Base-by-base conservation (phyloP, 2,888 invertebrate genomes). In the Furcula furcula region DNA sequence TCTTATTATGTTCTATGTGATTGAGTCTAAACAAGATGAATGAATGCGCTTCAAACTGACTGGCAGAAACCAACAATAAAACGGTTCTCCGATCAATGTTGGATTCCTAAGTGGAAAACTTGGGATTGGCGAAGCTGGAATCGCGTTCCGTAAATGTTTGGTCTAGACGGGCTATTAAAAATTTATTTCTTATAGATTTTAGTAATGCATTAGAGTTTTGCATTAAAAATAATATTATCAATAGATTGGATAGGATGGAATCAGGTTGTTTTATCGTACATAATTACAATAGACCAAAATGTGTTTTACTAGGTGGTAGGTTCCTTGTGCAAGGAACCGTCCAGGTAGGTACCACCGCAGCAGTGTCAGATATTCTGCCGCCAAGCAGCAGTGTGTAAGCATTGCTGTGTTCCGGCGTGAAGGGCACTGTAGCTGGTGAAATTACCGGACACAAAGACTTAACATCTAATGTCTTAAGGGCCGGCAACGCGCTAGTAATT, bases 121-220 rank as follows among this genome's bases (percentile, higher is more conserved):
- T 81, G 58, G 59, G 63, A 71, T 74, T 73, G 75, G 63, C 55
- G 53, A 71, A 71, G 69, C 76, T 75, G 62, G 75, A 79, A 78
- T 70, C 57, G 65, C 55, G 73, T 65, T 58, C 55, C 50, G 40
- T 47, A 44, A 77, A 77, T 74, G 64, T 71, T 77, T 70, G 76
- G 85, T 86, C 86, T 86, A 87, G 86, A 86, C 86, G 65, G 65
- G 76, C 78, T 83, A 85, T 84, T 84, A 82, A 78, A 76, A 79
- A 80, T 76, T 67, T 76, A 78, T 74, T 75, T 72, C 62, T 54
- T 59, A 71, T 76, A 68, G 67, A 77, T 75, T 14, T 76, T 50
- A 55, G 59, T 66, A 72, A 72, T 70, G 69, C 67, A 76, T 67
- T 62, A 6, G 12, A 7, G 34, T 40, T 28, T 45, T 33, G 25